Evolutionary conservation across 2,797 vertebrate species (phyloP).

Genomic region (Melanogrammus aeglefinus): DNA sequence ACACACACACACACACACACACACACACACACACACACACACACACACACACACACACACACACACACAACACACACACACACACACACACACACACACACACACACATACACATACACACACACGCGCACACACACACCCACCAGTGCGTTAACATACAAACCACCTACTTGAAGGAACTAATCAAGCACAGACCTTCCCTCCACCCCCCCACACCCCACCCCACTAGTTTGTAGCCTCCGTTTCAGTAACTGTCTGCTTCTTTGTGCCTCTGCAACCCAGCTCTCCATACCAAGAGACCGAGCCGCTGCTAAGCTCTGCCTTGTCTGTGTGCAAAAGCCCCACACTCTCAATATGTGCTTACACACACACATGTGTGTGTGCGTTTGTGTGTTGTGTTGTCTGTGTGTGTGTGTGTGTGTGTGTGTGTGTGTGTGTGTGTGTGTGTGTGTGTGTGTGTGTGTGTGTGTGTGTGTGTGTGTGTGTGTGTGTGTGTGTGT

Average conservation of each 20-base stretch:
- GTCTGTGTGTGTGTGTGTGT: too few relatives aligned
- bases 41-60: too few relatives aligned
- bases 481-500: not conserved
- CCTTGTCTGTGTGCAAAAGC: not conserved
- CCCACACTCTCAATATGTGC: not conserved
- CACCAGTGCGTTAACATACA: not conserved
- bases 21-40: too few relatives aligned
- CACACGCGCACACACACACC: slow-evolving; percentile 8
- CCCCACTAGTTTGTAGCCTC: too few relatives aligned
- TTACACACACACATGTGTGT: too few relatives aligned
- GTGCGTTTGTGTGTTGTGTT: not conserved
- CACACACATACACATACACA: too few relatives aligned
- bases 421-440: not conserved
- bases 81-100: too few relatives aligned
- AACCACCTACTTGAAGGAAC: not conserved
- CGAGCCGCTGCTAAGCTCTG: not conserved
- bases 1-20: not conserved
- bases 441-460: not conserved
- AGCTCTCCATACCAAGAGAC: not conserved
- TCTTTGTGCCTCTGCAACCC: too few relatives aligned
- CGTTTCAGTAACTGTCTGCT: too few relatives aligned
- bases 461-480: too few relatives aligned
- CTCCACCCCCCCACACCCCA: too few relatives aligned
- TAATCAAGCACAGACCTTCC: not conserved
- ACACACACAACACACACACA: too few relatives aligned